A percentile compares a stretch with the other conserved stretches of the same genome.
phyloP scores from a whole-genome alignment of 2,113 vertebrate genomes.

The Tachuris rubrigastra region DNA sequence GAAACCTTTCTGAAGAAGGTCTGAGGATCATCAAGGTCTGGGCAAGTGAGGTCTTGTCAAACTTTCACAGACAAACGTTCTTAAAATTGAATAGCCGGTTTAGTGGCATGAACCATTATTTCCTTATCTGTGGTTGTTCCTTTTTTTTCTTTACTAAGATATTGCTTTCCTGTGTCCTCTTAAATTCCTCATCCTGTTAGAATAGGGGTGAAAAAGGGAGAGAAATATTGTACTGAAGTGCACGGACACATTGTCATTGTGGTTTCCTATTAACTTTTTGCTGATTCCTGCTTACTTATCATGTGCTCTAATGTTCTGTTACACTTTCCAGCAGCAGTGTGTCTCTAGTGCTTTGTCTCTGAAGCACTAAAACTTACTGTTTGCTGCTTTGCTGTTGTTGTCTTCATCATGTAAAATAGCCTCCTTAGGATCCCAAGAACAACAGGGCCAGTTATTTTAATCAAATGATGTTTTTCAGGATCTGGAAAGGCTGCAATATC shows the following conservation, averaged over 20 bases:
- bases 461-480: conserved; percentile 62
- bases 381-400: not conserved
- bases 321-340: conserved; percentile 24
- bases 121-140: conserved; percentile 58
- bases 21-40: not conserved
- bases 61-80: conserved; percentile 11
- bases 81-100: conserved; percentile 6
- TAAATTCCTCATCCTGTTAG: conserved; percentile 52
- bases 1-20: not conserved
- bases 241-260: not conserved
- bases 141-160: conserved; percentile 57
- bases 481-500: conserved; percentile 64
- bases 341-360: conserved; percentile 30
- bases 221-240: not conserved
- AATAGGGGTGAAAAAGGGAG: not conserved
- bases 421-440: conserved; percentile 60
- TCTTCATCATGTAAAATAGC: conserved; percentile 18
- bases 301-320: not conserved
- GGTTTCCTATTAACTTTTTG: not conserved
- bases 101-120: conserved; percentile 7
- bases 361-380: conserved; percentile 8
- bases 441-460: conserved; percentile 34
- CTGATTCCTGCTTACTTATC: conserved; percentile 33
- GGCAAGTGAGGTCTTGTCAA: conserved; percentile 29
- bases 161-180: conserved; percentile 47